Evolutionary conservation across 2,113 vertebrate genomes (phyloP).

Genomic region (Caretta caretta): DNA sequence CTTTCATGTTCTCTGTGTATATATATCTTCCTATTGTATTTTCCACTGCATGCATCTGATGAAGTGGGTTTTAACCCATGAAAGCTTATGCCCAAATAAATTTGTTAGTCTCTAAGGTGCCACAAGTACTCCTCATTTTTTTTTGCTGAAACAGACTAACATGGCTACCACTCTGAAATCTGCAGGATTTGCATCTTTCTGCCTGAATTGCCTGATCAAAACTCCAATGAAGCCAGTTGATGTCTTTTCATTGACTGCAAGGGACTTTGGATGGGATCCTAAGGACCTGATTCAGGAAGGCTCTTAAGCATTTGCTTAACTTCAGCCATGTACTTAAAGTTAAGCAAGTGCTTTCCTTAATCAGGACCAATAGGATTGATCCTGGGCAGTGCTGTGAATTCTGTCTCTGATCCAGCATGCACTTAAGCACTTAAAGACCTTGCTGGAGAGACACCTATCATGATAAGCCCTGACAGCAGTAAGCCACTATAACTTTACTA

Average conservation of each 20-base stretch:
- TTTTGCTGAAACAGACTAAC: too few relatives aligned
- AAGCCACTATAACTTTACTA: background rate
- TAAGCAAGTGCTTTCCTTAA: background rate
- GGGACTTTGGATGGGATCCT: background rate
- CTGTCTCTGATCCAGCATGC: background rate
- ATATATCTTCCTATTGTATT: too few relatives aligned
- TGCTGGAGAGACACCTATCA: background rate
- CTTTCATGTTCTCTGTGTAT: too few relatives aligned
- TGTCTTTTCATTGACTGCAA: background rate
- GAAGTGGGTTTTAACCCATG: too few relatives aligned
- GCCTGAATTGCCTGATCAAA: background rate
- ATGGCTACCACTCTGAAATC: too few relatives aligned
- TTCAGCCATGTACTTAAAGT: background rate
- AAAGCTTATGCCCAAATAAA: too few relatives aligned
- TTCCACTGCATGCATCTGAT: too few relatives aligned
- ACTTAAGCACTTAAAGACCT: background rate
- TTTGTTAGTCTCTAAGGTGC: too few relatives aligned
- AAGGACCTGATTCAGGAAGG: background rate
- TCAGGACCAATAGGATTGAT: background rate
- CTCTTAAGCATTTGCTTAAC: fast-evolving
- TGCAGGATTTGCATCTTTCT: background rate
- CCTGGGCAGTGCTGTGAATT: background rate
- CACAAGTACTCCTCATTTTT: too few relatives aligned
- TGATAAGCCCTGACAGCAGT: fast-evolving
- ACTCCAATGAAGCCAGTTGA: background rate